These are phyloP conservation scores for Delphinapterus leucas DNA, from an alignment of 2,113 vertebrate genomes.

Conservation along the genomic window DNA sequence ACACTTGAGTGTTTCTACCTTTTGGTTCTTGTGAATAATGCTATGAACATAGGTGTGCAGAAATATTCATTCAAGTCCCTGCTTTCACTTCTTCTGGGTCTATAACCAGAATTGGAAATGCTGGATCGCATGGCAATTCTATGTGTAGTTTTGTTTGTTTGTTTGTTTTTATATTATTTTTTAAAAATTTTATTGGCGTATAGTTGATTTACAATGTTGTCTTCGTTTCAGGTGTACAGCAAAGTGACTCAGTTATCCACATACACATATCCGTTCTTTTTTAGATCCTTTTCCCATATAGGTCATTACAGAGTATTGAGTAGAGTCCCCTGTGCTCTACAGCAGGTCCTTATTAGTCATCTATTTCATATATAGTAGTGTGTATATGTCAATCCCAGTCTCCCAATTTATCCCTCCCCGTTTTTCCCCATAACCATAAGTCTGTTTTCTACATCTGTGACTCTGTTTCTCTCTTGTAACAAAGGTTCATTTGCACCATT, in stretches of 20 bases:
- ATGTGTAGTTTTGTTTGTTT: background rate
- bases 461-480: too few relatives aligned
- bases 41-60: background rate
- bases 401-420: too few relatives aligned
- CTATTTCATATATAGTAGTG: background rate
- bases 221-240: background rate
- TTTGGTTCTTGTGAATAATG: background rate
- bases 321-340: background rate
- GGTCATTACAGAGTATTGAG: background rate
- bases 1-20: background rate
- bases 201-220: background rate
- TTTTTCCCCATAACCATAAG: too few relatives aligned
- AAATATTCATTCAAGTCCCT: background rate
- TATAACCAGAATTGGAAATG: background rate
- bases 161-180: background rate
- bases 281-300: background rate
- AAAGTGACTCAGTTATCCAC: background rate
- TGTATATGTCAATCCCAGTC: too few relatives aligned
- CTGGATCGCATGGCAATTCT: background rate
- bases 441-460: too few relatives aligned
- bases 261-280: background rate
- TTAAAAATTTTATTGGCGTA: rapidly evolving
- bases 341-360: background rate
- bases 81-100: background rate
- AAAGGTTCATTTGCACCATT: too few relatives aligned